Percentiles rank a stretch among this genome's conserved stretches.
Evolutionary conservation across 2,888 invertebrate genomes (phyloP).

Genomic region (Megastigmus dorsalis): DNA sequence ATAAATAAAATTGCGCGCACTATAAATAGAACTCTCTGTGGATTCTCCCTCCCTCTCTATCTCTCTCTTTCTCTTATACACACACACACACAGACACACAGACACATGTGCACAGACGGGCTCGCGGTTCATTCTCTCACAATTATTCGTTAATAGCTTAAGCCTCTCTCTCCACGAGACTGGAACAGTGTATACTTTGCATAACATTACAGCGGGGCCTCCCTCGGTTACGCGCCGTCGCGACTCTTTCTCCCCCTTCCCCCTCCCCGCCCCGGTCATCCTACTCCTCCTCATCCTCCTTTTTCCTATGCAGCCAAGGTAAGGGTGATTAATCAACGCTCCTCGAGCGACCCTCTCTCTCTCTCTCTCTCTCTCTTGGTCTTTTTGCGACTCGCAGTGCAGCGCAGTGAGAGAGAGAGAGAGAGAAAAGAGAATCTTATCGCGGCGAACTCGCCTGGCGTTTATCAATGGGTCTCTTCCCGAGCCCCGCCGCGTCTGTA

Average conservation of each 20-base stretch:
- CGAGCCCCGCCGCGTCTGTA: neutral
- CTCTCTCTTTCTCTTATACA: no score
- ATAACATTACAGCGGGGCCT: slow-evolving; percentile 58
- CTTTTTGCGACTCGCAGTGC: neutral
- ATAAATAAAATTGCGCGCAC: slow-evolving; percentile 46
- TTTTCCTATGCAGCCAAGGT: neutral
- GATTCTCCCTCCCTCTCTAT: neutral
- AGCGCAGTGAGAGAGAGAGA: no score
- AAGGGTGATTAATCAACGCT: slow-evolving; percentile 35
- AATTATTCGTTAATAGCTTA: slow-evolving; percentile 61
- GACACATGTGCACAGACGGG: no score
- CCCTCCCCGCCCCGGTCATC: neutral
- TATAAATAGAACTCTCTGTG: slow-evolving; percentile 56
- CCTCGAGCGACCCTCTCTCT: neutral
- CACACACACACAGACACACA: no score
- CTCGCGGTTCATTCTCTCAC: no score
- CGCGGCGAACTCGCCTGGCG: slow-evolving; percentile 8
- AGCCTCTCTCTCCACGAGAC: slow-evolving; percentile 56
- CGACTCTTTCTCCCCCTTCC: slow-evolving; percentile 11
- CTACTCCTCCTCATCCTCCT: neutral
- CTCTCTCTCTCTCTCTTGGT: neutral
- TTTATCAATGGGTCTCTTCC: slow-evolving; percentile 37
- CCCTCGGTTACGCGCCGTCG: slow-evolving; percentile 58
- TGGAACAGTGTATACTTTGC: slow-evolving; percentile 61
- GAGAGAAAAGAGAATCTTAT: no score